Conservation (phyloP, 2,797 vertebrate genomes). For the Pogoniulus pusillus region DNA sequence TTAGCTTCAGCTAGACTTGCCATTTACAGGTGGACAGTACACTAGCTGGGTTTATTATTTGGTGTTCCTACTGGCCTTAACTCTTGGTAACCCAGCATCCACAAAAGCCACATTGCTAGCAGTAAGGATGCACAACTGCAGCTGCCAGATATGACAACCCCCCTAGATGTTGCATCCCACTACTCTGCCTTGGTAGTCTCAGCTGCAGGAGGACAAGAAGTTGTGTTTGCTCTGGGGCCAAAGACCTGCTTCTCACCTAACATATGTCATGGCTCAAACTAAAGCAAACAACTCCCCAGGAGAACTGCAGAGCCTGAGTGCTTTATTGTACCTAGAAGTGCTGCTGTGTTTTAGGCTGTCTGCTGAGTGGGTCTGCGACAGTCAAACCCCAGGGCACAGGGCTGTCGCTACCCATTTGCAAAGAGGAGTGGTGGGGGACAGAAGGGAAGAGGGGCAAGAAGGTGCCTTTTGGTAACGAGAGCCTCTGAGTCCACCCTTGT, state of each 20-base stretch:
- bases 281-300: background rate
- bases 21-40: background rate
- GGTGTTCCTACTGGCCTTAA: background rate
- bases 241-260: background rate
- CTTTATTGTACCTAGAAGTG: background rate
- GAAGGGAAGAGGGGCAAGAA: background rate
- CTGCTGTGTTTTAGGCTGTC: background rate
- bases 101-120: accelerated
- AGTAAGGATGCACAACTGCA: accelerated
- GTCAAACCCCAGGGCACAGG: background rate
- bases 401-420: background rate
- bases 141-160: background rate
- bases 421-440: background rate
- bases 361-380: background rate
- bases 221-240: background rate
- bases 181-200: accelerated
- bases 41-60: background rate
- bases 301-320: background rate
- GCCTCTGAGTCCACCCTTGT: background rate
- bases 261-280: accelerated
- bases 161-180: background rate
- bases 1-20: background rate
- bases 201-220: background rate
- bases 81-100: background rate
- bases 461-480: background rate